Conservation (phyloP, 1,140 invertebrate species). For the Nasonia longicornis region DNA sequence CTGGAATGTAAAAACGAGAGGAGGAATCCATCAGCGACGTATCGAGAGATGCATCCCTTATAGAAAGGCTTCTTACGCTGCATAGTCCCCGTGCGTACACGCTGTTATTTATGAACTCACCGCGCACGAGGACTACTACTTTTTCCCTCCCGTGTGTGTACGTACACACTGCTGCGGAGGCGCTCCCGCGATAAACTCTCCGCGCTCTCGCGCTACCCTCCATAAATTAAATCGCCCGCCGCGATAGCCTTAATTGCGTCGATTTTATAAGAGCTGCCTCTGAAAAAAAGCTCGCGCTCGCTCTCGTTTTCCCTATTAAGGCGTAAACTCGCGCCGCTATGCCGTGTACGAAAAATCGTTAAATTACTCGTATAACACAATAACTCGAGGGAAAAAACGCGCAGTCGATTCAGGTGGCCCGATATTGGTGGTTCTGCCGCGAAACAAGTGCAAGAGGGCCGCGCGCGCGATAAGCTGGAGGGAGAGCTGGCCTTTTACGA, state of each 20-base stretch:
- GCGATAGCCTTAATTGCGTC: conserved; percentile 41
- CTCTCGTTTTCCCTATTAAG: conserved; percentile 41
- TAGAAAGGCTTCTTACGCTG: neutral
- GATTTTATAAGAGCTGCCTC: conserved; percentile 41
- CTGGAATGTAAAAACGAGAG: neutral
- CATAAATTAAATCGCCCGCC: conserved; percentile 40
- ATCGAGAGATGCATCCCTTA: neutral
- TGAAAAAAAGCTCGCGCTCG: neutral
- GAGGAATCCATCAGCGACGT: neutral
- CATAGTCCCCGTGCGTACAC: neutral
- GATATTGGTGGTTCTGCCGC: neutral
- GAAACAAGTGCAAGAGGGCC: neutral
- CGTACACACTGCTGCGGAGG: neutral
- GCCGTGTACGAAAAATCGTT: conserved; percentile 25
- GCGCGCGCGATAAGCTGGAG: neutral
- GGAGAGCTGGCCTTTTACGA: conserved; percentile 40
- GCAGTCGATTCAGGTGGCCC: conserved; percentile 28
- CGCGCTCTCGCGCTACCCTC: neutral
- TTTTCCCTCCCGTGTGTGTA: neutral
- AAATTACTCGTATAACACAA: conserved; percentile 17
- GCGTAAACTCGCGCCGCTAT: conserved; percentile 32
- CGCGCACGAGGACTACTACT: conserved; percentile 4
- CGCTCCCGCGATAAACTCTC: neutral
- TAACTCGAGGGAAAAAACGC: conserved; percentile 3
- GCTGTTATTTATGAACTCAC: conserved; percentile 30